Base-by-base conservation (phyloP, 2,113 vertebrate species). In the Chitala chitala region DNA sequence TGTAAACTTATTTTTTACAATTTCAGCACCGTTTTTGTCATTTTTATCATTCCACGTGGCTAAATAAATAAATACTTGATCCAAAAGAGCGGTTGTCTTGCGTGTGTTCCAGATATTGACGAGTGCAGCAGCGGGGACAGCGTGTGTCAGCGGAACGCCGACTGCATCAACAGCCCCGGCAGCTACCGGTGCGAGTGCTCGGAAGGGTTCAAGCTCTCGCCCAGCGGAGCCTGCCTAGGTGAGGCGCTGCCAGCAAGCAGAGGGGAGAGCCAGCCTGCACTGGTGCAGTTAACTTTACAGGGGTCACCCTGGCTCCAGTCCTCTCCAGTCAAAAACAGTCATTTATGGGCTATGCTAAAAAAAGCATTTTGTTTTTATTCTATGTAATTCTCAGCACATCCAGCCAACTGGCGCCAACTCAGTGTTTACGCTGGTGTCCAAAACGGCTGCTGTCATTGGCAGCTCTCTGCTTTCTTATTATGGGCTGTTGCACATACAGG, bases 151-250 rank as follows among this genome's bases (percentile, higher is more conserved):
- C 87, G 88, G 53, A 91, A 94, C 1, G 92, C 93, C 2, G 89
- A 94, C 78, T 94, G 93, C 66, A 91, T 94, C 85, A 94, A 94
- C 77, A 93, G 90, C 33, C 93, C 92, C 0, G 92, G 93, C 2
- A 92, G 92, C 75, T 94, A 94, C 80, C 92, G 91, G 73, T 94
- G 93, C 40, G 92, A 94, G 61, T 94, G 92, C 29, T 86, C 92
- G 0, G 72, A 86, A 0, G 92, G 93, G 10, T 94, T 92, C 81
- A 93, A 88, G 15, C 87, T 94, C 15, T 91, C 91, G 1, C 91
- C 92, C 36, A 89, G 84, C 0, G 92, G 93, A 42, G 91, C 90
- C 59, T 94, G 93, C 9, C 75, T 90, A n/a, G 93, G 93, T 94
- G 84, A 92, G 92, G 36, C 68, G 20, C 33, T 20, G 8, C 51